Evolutionary conservation across 2,797 vertebrate genomes (phyloP).

Genomic region (Spizella passerina): DNA sequence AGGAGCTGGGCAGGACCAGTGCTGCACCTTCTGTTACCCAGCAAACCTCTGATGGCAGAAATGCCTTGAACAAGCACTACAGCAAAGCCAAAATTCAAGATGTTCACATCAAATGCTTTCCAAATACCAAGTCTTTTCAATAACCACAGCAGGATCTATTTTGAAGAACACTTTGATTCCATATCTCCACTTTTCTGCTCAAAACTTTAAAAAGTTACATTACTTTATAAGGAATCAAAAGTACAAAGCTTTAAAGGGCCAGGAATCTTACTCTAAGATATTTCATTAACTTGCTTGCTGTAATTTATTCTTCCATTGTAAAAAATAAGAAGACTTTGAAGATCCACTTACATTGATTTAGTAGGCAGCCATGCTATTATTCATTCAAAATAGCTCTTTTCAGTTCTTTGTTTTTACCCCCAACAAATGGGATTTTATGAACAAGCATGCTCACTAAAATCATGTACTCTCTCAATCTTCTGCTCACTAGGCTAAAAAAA

Average conservation of each 20-base stretch:
- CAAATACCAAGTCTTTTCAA: background rate
- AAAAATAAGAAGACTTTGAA: conserved; percentile 29
- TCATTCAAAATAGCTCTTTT: conserved; percentile 46
- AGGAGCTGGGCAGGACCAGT: background rate
- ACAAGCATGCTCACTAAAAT: background rate
- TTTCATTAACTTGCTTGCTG: background rate
- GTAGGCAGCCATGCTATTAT: background rate
- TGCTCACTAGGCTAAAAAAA: background rate
- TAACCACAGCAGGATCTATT: background rate
- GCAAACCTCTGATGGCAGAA: background rate
- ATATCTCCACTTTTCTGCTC: background rate
- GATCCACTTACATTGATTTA: conserved; percentile 44
- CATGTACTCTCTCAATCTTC: conserved; percentile 30
- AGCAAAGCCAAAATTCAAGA: background rate
- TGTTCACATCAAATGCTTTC: background rate
- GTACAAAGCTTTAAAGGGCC: background rate
- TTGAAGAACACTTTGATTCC: background rate
- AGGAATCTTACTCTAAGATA: background rate
- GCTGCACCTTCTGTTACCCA: background rate
- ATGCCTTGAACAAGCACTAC: fast-evolving
- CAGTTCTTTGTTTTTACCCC: conserved; percentile 55
- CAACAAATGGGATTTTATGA: conserved; percentile 46
- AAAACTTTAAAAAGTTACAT: background rate
- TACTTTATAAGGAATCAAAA: background rate
- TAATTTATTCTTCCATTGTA: conserved; percentile 29